Base-by-base conservation (phyloP, 2,888 invertebrate genomes). In the Stenodema calcarata region DNA sequence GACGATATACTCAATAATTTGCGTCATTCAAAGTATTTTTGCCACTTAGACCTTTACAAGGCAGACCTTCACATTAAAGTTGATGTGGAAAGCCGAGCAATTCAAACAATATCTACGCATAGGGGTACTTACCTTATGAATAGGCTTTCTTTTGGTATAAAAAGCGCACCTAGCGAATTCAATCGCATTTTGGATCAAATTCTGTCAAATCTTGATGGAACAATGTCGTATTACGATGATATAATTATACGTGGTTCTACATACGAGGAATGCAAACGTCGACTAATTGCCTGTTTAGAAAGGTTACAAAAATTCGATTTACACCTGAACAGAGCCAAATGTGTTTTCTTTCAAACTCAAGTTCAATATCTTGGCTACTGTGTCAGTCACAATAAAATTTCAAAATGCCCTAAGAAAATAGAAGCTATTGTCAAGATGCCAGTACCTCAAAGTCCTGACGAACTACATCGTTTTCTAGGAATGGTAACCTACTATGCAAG, bases 61-160 rank as follows among this genome's bases (percentile, higher is more conserved):
- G 89, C 88, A 12, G 89, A 89, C 44, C 42, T 87, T 7, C 88
- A 89, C 44, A n/a, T 88, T 14, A 30, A 62, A 30, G 88, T 89
- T 35, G 86, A 88, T 42, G 84, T 83, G 28, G 86, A 88, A 42
- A 87, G 87, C 35, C 78, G 75, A n/a, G 50, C 44, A 28, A 80
- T 87, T 23, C 88, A 87, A 87, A 88, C 84, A 0, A 87, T 87
- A 47, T 80, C 83, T 7, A 87, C 87, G 6, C 87, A 88, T 41
- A 88, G 79, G 73, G 88, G 87, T 30, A 88, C 80, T 14, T 87
- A 84, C 50, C 79, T 35, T 11, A 50, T 86, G 75, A 76, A 86
- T 41, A 76, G 85, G 18, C 78, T 76, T 14, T 54, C 50, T 47
- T 86, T 86, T 30, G 86, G 86, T 12, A 78, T 86, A 16, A 86